Percentiles rank a stretch among this genome's conserved stretches.
phyloP scores from a whole-genome alignment of 2,797 vertebrate genomes.

The Thunnus albacares region DNA sequence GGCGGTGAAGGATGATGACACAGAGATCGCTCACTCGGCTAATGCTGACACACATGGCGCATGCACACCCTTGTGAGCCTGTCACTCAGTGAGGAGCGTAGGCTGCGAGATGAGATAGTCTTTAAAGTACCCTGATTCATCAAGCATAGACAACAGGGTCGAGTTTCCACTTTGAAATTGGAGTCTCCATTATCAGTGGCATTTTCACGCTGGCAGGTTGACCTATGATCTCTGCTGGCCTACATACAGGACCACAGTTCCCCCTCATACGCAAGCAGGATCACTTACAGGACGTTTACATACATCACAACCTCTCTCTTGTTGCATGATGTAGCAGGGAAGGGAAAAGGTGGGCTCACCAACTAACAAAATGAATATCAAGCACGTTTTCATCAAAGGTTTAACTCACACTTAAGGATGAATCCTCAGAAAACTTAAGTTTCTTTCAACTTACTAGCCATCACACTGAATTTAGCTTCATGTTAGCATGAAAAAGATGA shows the following conservation, averaged over 20 bases:
- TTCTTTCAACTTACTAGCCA: neutral
- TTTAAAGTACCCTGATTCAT: conserved; percentile 59
- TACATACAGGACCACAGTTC: conserved; percentile 11
- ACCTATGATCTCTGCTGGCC: conserved; percentile 57
- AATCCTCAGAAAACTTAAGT: no score
- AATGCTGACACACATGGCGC: conserved; percentile 65
- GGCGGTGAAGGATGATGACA: conserved; percentile 60
- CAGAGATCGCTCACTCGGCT: conserved; percentile 61
- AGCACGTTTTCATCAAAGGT: no score
- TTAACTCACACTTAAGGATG: neutral
- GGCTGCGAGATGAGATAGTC: conserved; percentile 55
- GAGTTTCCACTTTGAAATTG: conserved; percentile 68
- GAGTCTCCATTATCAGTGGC: conserved; percentile 52
- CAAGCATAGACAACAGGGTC: conserved; percentile 61
- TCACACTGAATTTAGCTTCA: neutral
- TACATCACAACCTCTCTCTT: neutral
- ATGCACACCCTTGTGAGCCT: conserved; percentile 45
- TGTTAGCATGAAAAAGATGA: neutral
- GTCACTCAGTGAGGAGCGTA: conserved; percentile 61
- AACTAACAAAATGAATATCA: conserved; percentile 1
- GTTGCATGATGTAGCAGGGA: neutral
- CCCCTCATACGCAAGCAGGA: conserved; percentile 12
- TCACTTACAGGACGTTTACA: conserved; percentile 27
- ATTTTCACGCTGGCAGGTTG: conserved; percentile 58
- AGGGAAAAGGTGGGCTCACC: neutral